A percentile compares a stretch with the other conserved stretches of the same genome.
These are phyloP conservation scores for Pachycephala philippinensis DNA, from an alignment of 2,113 vertebrate species.

Conservation along the genomic window DNA sequence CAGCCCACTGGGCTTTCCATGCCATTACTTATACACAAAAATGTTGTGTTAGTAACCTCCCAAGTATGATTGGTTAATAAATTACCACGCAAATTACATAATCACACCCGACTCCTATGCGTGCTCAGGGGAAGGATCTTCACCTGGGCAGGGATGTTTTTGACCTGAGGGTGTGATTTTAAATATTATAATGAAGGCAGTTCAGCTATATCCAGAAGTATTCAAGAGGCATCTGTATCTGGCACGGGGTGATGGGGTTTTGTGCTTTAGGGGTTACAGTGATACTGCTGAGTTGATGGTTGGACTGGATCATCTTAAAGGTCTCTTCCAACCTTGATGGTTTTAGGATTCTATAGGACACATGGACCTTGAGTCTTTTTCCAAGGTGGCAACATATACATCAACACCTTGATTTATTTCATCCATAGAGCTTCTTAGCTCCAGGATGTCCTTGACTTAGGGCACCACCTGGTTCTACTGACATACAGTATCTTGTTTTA, in stretches of 20 bases:
- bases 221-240: no score
- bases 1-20: not conserved
- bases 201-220: not conserved
- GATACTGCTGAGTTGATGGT: not conserved
- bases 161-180: fast-evolving
- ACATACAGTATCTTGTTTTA: not conserved
- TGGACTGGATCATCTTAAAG: not conserved
- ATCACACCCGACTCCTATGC: not conserved
- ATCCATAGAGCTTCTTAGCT: no score
- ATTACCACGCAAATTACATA: not conserved
- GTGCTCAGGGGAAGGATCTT: not conserved
- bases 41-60: not conserved
- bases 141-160: not conserved
- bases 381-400: no score
- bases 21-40: not conserved
- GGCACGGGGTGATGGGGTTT: not conserved
- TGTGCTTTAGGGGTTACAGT: not conserved
- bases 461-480: not conserved
- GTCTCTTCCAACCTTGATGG: not conserved
- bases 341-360: not conserved
- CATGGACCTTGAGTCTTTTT: not conserved
- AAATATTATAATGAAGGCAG: not conserved
- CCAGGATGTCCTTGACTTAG: no score
- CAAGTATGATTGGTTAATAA: not conserved
- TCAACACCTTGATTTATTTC: not conserved